Evolutionary conservation across 2,888 invertebrate genomes (phyloP).

Genomic region (Catocala fraxini): DNA sequence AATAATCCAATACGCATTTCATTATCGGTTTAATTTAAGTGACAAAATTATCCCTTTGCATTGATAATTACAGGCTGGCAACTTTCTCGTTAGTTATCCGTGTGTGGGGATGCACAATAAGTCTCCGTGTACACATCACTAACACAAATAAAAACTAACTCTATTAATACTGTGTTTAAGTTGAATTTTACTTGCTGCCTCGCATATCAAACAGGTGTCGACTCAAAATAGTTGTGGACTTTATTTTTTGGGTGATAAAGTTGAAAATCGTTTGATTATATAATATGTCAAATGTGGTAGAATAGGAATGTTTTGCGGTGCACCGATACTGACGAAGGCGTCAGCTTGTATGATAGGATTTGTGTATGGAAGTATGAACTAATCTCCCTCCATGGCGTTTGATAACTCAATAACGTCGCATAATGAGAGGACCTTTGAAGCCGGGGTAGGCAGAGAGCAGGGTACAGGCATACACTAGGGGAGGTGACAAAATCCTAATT

Average conservation of each 20-base stretch:
- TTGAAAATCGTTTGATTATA: slow-evolving; percentile 51
- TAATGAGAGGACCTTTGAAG: slow-evolving; percentile 86
- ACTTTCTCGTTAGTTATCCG: slow-evolving; percentile 80
- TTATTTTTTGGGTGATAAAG: slow-evolving; percentile 12
- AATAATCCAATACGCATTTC: slow-evolving; percentile 82
- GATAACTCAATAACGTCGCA: slow-evolving; percentile 87
- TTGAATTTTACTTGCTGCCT: slow-evolving; percentile 36
- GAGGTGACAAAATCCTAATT: slow-evolving; percentile 87
- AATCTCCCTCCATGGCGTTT: slow-evolving; percentile 82
- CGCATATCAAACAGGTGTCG: slow-evolving; percentile 10
- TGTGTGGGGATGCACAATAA: slow-evolving; percentile 64
- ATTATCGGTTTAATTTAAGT: slow-evolving; percentile 83
- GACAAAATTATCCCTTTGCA: slow-evolving; percentile 82
- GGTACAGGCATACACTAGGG: slow-evolving; percentile 39
- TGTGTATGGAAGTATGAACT: slow-evolving; percentile 87
- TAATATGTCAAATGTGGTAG: slow-evolving; percentile 48
- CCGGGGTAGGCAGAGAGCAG: slow-evolving; percentile 49
- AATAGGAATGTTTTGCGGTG: slow-evolving; percentile 71
- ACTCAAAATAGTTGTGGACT: slow-evolving; percentile 13
- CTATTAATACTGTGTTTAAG: slow-evolving; percentile 31
- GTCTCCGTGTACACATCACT: slow-evolving; percentile 31
- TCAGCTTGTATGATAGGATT: slow-evolving; percentile 88
- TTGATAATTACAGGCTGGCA: slow-evolving; percentile 80
- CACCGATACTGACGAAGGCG: slow-evolving; percentile 86
- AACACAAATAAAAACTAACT: slow-evolving; percentile 42